These are phyloP conservation scores for Mallateleia sp. DNA, from an alignment of 2,888 invertebrate genomes.

Conservation along the genomic window DNA sequence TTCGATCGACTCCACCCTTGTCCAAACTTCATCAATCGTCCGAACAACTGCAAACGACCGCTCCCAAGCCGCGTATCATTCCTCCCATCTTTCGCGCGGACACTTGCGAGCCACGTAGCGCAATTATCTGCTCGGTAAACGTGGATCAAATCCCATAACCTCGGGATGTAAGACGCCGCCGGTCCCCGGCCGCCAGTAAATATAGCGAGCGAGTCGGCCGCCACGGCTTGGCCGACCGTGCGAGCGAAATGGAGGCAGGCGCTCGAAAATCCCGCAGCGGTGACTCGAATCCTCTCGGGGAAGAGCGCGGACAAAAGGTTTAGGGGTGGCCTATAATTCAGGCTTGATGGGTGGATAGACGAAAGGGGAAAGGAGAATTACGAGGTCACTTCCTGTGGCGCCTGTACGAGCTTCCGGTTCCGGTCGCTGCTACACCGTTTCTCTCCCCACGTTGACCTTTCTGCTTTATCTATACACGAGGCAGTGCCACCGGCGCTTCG, in stretches of 20 bases:
- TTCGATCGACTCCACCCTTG: too few species aligned
- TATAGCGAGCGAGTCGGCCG: conserved; percentile 33
- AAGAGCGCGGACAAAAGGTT: conserved; percentile 89
- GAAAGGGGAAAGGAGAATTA: conserved; percentile 88
- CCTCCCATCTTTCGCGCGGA: conserved; percentile 1
- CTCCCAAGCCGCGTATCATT: conserved; percentile 44
- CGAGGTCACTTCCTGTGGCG: conserved; percentile 90
- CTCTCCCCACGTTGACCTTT: conserved; percentile 71
- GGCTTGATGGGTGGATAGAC: conserved; percentile 87
- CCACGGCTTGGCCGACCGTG: conserved; percentile 20
- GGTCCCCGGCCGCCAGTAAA: conserved; percentile 64
- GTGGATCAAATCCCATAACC: conserved; percentile 57
- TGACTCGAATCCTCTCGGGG: conserved; percentile 86
- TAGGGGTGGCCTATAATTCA: conserved; percentile 89
- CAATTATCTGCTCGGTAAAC: conserved; percentile 60
- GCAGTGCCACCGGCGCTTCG: conserved; percentile 74
- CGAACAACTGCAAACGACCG: conserved; percentile 20
- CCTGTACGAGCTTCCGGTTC: conserved; percentile 89
- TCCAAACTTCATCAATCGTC: conserved; percentile 15
- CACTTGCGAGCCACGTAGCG: conserved; percentile 38
- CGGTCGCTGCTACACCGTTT: conserved; percentile 85
- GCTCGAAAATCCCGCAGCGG: conserved; percentile 83
- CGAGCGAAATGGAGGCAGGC: conserved; percentile 51
- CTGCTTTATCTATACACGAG: conserved; percentile 66
- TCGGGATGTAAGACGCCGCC: conserved; percentile 50